Evolutionary conservation across 2,888 invertebrate genomes (phyloP).

Genomic region (Phaedon cochleariae): DNA sequence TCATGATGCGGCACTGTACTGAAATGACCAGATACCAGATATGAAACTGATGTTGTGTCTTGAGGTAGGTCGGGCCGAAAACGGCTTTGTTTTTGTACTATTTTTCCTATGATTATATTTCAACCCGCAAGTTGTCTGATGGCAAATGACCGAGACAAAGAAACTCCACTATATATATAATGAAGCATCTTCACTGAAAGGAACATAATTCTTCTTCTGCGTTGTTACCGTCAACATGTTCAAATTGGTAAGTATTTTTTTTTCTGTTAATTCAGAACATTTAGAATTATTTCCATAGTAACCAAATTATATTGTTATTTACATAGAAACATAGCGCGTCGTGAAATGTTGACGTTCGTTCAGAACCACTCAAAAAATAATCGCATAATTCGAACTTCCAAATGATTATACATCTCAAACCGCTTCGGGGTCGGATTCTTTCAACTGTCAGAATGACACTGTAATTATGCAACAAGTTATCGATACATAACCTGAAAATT

Average conservation of each 20-base stretch:
- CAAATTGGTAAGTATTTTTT: constrained; percentile 39
- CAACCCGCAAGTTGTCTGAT: constrained; percentile 24
- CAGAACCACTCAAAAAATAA: no score
- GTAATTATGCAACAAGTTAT: no score
- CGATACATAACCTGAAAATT: no score
- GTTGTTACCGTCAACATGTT: constrained; percentile 37
- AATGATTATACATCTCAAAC: no score
- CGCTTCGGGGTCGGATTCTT: no score
- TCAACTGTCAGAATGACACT: no score
- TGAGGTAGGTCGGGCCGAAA: constrained; percentile 2
- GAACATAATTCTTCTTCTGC: constrained; percentile 32
- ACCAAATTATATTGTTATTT: no score
- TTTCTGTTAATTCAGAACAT: constrained; percentile 17
- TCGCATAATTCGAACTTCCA: no score
- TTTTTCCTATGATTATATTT: constrained; percentile 8
- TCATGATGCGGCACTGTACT: not conserved
- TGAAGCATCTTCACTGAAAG: not conserved
- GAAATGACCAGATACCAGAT: not conserved
- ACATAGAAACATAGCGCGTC: no score
- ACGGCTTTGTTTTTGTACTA: constrained; percentile 14
- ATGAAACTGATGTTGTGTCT: not conserved
- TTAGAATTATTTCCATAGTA: no score
- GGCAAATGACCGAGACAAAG: constrained; percentile 31
- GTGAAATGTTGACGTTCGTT: no score
- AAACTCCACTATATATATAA: constrained; percentile 33